Conservation (phyloP, 2,797 vertebrate genomes). For the Eidolon dupreanum region DNA sequence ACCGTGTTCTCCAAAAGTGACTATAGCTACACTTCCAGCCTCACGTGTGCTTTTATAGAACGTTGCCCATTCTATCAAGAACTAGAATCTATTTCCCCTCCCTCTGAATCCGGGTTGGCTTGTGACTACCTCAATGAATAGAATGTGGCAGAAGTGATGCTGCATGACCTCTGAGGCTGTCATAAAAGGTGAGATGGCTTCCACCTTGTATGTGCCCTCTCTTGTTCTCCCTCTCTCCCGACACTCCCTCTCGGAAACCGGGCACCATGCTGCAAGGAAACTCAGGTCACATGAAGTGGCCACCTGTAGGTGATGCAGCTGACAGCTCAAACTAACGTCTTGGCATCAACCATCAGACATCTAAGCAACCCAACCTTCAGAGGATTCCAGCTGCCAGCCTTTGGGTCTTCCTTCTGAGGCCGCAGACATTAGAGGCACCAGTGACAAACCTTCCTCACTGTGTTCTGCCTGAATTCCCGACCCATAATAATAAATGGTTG, state of each 20-base stretch:
- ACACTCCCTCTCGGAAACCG: background rate
- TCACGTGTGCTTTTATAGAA: background rate
- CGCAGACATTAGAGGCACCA: background rate
- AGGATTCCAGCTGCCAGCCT: background rate
- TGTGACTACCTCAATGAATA: background rate
- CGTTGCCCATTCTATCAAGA: background rate
- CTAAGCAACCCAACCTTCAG: background rate
- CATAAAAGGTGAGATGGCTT: background rate
- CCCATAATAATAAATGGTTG: background rate
- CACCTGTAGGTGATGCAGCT: too few relatives aligned
- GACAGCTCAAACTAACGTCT: background rate
- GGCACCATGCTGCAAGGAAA: background rate
- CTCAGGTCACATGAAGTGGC: background rate
- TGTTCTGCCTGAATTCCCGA: background rate
- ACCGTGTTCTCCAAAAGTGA: background rate
- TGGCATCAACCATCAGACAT: background rate
- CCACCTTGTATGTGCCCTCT: background rate
- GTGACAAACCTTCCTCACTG: background rate
- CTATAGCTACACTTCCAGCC: background rate
- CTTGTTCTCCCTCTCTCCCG: too few relatives aligned
- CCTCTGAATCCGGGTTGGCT: background rate
- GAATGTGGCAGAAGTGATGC: background rate
- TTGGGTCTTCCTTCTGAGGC: background rate
- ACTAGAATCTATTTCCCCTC: background rate
- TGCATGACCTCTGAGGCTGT: background rate